Conservation (phyloP, 2,888 invertebrate genomes). For the Penaeus monodon region DNA sequence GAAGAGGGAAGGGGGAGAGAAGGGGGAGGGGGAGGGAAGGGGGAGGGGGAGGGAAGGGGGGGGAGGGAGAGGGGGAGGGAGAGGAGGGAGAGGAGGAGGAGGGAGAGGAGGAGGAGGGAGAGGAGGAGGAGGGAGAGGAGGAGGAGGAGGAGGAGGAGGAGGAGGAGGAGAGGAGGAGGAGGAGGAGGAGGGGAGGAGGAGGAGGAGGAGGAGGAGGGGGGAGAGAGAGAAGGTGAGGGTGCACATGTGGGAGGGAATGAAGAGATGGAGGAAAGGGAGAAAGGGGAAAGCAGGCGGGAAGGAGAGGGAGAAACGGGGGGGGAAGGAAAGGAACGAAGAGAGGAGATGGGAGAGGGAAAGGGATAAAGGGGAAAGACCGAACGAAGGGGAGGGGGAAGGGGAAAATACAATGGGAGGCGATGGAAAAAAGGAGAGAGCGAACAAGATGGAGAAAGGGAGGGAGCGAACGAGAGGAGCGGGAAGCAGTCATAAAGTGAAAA, state of each 20-base stretch:
- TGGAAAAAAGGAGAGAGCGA: not conserved
- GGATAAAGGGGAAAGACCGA: not conserved
- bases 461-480: not conserved
- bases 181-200: not conserved
- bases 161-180: not conserved
- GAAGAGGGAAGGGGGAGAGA: too few relatives aligned
- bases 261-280: too few relatives aligned
- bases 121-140: not conserved
- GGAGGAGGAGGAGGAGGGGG: too few relatives aligned
- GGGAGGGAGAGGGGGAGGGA: too few relatives aligned
- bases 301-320: accelerated
- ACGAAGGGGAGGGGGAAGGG: not conserved
- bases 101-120: not conserved
- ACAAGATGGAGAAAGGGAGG: too few relatives aligned
- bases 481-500: too few relatives aligned
- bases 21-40: too few relatives aligned
- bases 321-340: not conserved
- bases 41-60: too few relatives aligned
- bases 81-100: too few relatives aligned
- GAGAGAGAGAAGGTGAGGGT: not conserved
- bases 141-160: not conserved
- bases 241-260: not conserved
- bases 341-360: not conserved
- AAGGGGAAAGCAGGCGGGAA: too few relatives aligned
- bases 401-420: not conserved